Evolutionary conservation across 2,797 vertebrate genomes (phyloP), one percentile per base, ranked within the genome.

Genomic region (Poeciliopsis turneri): DNA sequence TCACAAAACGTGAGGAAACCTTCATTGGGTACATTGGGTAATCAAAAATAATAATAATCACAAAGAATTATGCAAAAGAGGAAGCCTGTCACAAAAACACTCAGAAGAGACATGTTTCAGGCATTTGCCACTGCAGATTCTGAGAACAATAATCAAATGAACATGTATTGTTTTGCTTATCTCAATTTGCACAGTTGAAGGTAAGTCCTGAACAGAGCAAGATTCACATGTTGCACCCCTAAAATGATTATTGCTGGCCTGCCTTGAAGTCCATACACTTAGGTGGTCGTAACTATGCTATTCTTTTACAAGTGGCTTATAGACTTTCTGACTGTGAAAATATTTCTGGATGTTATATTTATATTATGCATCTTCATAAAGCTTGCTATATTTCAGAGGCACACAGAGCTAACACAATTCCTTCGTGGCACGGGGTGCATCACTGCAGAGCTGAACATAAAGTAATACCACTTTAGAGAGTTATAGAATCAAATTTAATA

Each of bases 391-490:
- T 36, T 49, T 79, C 69, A 47, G 30, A 82, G 15, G 28, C 36
- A 74, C 6, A 70, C 6, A 70, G 36, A 61, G 30, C 51, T 41
- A 30, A 11, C n/a, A 39, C 13, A 57, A 77, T 79, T 33, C 16
- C 20, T 57, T 25, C 12, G 16, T 69, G 66, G 73, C 46, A 51
- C 6, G 11, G 11, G 45, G 49, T 47, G 46, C 20, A 79, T 85
- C 73, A 49, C 49, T 41, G 25, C 55, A 74, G 7, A 76, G 66
- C 8, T 70, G 30, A 39, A 78, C 74, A 59, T 72, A 64, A 82
- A 82, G 76, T 43, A 77, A 79, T 47, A 71, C 39, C 1, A 12
- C 36, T 79, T 87, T 76, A 82, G 75, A 73, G 70, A 41, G 57
- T 72, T 59, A 59, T 23, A 55, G 55, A 69, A 39, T 83, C 30